Percentiles rank a stretch among this genome's conserved stretches.
phyloP scores from a whole-genome alignment of 2,797 vertebrate species.

The Florisuga fusca region DNA sequence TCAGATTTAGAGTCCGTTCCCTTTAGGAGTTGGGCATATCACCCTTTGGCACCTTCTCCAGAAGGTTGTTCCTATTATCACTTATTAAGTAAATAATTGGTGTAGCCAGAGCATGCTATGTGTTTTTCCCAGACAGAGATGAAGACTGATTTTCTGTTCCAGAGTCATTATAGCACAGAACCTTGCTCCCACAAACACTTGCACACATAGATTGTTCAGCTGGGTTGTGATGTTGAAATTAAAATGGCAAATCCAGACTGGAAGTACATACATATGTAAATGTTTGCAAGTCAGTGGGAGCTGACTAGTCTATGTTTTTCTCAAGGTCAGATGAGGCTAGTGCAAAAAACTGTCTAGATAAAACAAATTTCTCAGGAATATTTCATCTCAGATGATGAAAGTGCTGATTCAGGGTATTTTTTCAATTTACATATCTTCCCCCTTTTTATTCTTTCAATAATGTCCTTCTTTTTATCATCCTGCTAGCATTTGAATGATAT shows the following conservation, averaged over 20 bases:
- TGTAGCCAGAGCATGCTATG: not conserved
- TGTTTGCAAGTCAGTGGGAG: not conserved
- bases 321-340: conserved; percentile 16
- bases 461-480: conserved; percentile 9
- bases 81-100: not conserved
- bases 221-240: not conserved
- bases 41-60: not conserved
- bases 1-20: not conserved
- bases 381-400: conserved; percentile 44
- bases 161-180: not conserved
- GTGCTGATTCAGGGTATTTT: not conserved
- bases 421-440: not conserved
- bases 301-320: conserved; percentile 9
- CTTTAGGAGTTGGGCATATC: not conserved
- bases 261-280: not conserved
- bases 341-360: not conserved
- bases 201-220: not conserved
- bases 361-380: conserved; percentile 10
- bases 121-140: not conserved
- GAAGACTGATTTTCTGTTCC: not conserved
- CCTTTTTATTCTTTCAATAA: conserved; percentile 14
- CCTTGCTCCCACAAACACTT: not conserved
- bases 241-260: not conserved
- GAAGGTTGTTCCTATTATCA: not conserved
- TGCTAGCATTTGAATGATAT: not conserved